Evolutionary conservation across 2,888 invertebrate species (phyloP).

Genomic region (Luperina nickerlii): DNA sequence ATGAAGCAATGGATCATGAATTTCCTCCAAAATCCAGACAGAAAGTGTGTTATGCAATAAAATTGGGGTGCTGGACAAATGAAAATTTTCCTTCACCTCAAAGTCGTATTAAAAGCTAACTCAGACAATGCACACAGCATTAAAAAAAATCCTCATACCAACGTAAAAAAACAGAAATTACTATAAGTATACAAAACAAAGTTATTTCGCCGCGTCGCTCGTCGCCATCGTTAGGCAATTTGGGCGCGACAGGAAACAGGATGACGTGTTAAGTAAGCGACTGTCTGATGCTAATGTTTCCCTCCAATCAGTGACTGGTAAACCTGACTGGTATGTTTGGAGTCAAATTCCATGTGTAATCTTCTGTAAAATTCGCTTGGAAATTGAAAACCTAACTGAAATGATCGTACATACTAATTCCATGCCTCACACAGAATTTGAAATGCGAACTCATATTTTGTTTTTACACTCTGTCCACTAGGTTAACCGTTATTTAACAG

Average conservation of each 20-base stretch:
- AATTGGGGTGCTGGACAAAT: too few relatives aligned
- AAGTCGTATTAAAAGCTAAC: too few relatives aligned
- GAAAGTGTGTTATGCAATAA: too few relatives aligned
- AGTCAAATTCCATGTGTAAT: not conserved
- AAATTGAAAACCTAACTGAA: not conserved
- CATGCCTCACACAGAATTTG: too few relatives aligned
- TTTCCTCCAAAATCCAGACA: too few relatives aligned
- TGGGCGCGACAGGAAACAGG: constrained; percentile 34
- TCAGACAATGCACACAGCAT: too few relatives aligned
- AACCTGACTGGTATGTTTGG: not conserved
- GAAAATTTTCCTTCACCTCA: too few relatives aligned
- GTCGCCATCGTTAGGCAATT: constrained; percentile 39
- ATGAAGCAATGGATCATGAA: too few relatives aligned
- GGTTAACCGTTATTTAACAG: too few relatives aligned
- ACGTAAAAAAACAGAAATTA: not conserved
- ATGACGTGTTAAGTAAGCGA: constrained; percentile 24
- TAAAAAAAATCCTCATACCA: not conserved
- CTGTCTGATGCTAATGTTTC: constrained; percentile 38
- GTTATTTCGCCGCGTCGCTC: not conserved
- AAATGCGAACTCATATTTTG: too few relatives aligned
- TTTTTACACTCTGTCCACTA: too few relatives aligned
- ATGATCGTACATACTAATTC: too few relatives aligned
- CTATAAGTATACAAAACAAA: constrained; percentile 8
- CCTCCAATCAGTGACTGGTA: constrained; percentile 27
- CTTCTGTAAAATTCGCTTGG: not conserved